Percentiles rank a stretch among this genome's conserved stretches.
Evolutionary conservation across 1,140 invertebrate genomes (phyloP).

Genomic region (Grapholita molesta): DNA sequence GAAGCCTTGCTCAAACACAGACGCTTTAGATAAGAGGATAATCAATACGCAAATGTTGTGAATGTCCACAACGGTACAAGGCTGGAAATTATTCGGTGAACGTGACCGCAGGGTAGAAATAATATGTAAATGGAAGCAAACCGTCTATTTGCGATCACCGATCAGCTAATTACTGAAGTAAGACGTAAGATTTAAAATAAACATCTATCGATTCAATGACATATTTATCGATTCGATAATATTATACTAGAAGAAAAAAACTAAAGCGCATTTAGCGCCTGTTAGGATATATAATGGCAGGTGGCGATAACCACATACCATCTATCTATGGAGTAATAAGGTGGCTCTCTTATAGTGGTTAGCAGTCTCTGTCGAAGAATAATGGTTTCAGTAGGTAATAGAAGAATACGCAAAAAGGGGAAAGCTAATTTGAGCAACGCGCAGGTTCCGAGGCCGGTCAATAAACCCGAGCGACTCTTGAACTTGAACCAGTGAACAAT

Average conservation of each 20-base stretch:
- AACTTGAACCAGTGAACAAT: slow-evolving; percentile 65
- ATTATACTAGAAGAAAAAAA: no score
- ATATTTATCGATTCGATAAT: no score
- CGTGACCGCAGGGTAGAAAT: neutral
- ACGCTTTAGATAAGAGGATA: slow-evolving; percentile 43
- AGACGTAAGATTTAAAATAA: neutral
- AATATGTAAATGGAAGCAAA: neutral
- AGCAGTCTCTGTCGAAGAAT: no score
- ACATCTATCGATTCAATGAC: no score
- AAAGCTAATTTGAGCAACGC: slow-evolving; percentile 39
- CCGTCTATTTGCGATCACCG: neutral
- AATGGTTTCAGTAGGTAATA: neutral
- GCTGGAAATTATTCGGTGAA: slow-evolving; percentile 22
- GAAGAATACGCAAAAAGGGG: neutral
- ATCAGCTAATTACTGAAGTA: neutral
- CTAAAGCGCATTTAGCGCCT: no score
- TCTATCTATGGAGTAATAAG: no score
- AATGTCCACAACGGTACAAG: slow-evolving; percentile 21
- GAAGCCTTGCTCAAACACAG: slow-evolving; percentile 44
- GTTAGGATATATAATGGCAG: no score
- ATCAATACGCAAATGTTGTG: slow-evolving; percentile 40
- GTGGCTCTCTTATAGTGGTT: no score
- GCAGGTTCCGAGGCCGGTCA: slow-evolving; percentile 63
- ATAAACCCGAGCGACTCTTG: slow-evolving; percentile 64
- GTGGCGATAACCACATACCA: no score